phyloP scores from a whole-genome alignment of 2,797 vertebrate species.

The Menidia menidia region DNA sequence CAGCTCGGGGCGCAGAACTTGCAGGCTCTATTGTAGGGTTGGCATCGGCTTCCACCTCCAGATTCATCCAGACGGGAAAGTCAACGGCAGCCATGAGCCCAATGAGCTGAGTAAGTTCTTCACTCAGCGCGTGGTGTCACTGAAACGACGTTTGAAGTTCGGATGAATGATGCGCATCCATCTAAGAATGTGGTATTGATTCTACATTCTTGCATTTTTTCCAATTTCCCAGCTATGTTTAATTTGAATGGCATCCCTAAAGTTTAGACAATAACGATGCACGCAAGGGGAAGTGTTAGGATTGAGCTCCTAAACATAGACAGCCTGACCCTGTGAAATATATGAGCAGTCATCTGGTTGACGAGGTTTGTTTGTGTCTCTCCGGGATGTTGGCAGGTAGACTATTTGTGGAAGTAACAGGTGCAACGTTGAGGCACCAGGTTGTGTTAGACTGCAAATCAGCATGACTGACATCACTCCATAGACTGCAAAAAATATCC shows the following conservation, averaged over 20 bases:
- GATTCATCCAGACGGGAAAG: constrained; percentile 94
- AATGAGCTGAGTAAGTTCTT: constrained; percentile 89
- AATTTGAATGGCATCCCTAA: background rate
- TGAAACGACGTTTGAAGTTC: constrained; percentile 15
- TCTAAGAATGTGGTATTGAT: constrained; percentile 35
- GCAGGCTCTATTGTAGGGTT: constrained; percentile 93
- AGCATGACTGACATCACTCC: constrained; percentile 59
- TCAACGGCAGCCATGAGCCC: constrained; percentile 95
- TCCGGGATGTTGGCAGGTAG: constrained; percentile 74
- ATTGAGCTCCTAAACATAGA: constrained; percentile 43
- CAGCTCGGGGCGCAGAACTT: constrained; percentile 91
- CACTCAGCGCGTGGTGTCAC: background rate
- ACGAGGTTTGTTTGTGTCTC: constrained; percentile 54
- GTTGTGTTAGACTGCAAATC: constrained; percentile 65
- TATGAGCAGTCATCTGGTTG: constrained; percentile 45
- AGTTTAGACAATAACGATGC: constrained; percentile 19
- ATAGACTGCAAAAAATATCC: constrained; percentile 3
- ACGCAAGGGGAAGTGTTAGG: constrained; percentile 6
- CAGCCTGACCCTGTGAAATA: constrained; percentile 27
- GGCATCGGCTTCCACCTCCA: constrained; percentile 98
- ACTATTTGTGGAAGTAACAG: constrained; percentile 77
- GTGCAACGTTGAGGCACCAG: constrained; percentile 71
- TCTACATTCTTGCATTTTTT: background rate
- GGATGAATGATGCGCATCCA: constrained; percentile 20
- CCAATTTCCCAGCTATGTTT: background rate